These are phyloP conservation scores for Mimas tiliae DNA, from an alignment of 2,888 invertebrate genomes.

Conservation along the genomic window DNA sequence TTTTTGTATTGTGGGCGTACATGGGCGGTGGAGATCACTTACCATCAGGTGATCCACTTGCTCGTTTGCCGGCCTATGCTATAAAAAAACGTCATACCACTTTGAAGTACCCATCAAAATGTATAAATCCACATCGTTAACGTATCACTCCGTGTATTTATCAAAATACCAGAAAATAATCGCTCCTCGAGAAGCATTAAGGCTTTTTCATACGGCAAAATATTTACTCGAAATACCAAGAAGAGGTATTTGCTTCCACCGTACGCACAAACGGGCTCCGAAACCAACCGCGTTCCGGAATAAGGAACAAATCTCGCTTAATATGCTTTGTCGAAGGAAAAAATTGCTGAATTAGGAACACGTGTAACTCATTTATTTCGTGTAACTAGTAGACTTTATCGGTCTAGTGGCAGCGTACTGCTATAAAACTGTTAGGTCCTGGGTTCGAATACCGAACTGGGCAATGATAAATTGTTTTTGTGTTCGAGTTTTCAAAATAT, in stretches of 20 bases:
- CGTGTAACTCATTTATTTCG: background rate
- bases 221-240: conserved; percentile 34
- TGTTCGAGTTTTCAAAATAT: no score
- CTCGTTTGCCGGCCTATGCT: no score
- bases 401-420: no score
- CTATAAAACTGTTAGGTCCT: no score
- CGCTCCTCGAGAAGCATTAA: background rate
- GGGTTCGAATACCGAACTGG: no score
- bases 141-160: background rate
- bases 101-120: background rate
- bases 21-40: no score
- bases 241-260: conserved; percentile 37
- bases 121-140: background rate
- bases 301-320: conserved; percentile 26
- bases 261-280: conserved; percentile 42
- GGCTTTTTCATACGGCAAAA: conserved; percentile 19
- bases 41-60: no score
- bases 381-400: no score
- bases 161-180: conserved; percentile 8
- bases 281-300: conserved; percentile 26
- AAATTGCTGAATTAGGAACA: background rate
- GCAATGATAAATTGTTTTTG: no score
- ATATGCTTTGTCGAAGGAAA: conserved; percentile 8
- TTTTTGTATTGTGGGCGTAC: no score
- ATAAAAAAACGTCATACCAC: background rate